Percentiles rank a stretch among this genome's conserved stretches.
Evolutionary conservation across 2,888 invertebrate genomes (phyloP).

Genomic region (Limnephilus lunatus): DNA sequence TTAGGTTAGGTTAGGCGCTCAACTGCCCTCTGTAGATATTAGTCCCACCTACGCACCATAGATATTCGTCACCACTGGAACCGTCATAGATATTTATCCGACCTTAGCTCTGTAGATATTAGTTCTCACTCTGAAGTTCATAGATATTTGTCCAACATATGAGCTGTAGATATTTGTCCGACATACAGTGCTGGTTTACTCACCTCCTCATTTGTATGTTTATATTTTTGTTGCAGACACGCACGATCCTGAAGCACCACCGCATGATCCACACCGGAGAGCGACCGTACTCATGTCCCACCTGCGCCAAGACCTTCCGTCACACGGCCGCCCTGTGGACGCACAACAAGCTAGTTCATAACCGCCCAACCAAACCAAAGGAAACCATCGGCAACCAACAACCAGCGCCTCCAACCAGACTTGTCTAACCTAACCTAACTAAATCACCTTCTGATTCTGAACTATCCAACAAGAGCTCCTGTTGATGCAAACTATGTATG

Average conservation of each 20-base stretch:
- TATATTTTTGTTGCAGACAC: conserved; percentile 27
- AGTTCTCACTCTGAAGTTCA: no score
- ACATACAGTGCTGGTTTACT: no score
- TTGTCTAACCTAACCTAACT: neutral
- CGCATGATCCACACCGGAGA: conserved; percentile 50
- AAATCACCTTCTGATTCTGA: neutral
- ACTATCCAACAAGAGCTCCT: no score
- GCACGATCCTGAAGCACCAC: conserved; percentile 32
- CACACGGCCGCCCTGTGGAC: conserved; percentile 52
- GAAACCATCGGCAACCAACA: neutral
- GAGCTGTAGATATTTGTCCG: no score
- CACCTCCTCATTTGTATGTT: neutral
- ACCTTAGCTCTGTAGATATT: no score
- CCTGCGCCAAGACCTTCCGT: conserved; percentile 46
- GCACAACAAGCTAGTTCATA: conserved; percentile 50
- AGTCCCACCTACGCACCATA: no score
- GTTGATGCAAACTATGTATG: no score
- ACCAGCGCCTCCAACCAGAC: neutral
- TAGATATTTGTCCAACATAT: no score
- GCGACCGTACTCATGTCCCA: conserved; percentile 46
- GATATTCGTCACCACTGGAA: no score
- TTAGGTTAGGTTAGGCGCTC: no score
- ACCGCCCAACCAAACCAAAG: neutral
- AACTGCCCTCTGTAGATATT: no score
- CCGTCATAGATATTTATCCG: no score